Percentiles rank a stretch among this genome's conserved stretches.
phyloP scores from a whole-genome alignment of 2,888 invertebrate species.

The Acanthoscelides obtectus region DNA sequence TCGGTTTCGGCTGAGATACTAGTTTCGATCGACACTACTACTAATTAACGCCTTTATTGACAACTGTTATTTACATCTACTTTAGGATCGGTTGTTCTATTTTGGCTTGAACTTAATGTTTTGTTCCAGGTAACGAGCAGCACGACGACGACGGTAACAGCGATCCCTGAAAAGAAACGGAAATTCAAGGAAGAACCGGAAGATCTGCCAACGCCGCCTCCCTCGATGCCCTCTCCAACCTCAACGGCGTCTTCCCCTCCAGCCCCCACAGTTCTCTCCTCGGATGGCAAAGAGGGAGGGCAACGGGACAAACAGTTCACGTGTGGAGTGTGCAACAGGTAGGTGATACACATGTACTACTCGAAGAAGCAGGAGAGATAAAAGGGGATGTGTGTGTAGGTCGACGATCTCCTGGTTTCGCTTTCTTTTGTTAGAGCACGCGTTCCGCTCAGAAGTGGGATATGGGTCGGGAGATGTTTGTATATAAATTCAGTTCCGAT shows the following conservation, averaged over 20 bases:
- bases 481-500: background rate
- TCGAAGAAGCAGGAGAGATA: background rate
- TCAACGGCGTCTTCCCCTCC: constrained; percentile 52
- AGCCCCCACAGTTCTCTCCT: constrained; percentile 34
- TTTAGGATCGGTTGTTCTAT: no score
- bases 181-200: constrained; percentile 31
- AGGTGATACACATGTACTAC: constrained; percentile 1
- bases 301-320: constrained; percentile 78
- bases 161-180: constrained; percentile 24
- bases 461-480: background rate
- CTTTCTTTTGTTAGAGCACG: background rate
- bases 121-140: constrained; percentile 33
- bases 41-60: no score
- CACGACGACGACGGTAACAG: constrained; percentile 26
- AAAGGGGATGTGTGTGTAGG: background rate
- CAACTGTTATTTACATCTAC: no score
- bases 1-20: no score
- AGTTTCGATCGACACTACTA: no score
- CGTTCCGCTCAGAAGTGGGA: background rate
- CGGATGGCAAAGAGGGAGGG: constrained; percentile 30
- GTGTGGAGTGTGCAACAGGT: constrained; percentile 74
- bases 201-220: constrained; percentile 28
- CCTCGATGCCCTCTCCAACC: constrained; percentile 52
- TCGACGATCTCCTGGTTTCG: background rate
- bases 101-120: no score